phyloP scores from a whole-genome alignment of 2,888 invertebrate species.

The Tineola bisselliella region DNA sequence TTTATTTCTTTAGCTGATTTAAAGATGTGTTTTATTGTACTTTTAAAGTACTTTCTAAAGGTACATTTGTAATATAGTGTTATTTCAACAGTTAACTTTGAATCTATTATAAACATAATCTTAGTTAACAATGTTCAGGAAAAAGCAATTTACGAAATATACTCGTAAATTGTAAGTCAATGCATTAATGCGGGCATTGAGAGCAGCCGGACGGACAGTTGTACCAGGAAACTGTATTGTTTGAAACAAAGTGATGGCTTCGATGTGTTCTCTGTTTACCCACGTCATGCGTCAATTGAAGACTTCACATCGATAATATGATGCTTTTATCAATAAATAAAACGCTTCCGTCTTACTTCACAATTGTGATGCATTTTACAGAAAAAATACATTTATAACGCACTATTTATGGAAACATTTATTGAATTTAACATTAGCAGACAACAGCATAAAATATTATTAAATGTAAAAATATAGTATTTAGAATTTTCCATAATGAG shows the following conservation, averaged over 20 bases:
- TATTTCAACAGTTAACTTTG: background rate
- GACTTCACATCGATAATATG: background rate
- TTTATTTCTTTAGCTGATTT: too few relatives aligned
- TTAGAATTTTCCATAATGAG: too few relatives aligned
- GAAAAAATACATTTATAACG: too few relatives aligned
- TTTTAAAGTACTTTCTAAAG: background rate
- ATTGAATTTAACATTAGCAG: too few relatives aligned
- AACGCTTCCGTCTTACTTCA: background rate
- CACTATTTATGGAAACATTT: too few relatives aligned
- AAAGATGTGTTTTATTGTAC: too few relatives aligned
- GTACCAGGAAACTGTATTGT: constrained; percentile 1
- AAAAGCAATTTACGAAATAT: background rate
- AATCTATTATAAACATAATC: background rate
- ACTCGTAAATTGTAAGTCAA: background rate
- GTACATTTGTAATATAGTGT: background rate
- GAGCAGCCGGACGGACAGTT: background rate
- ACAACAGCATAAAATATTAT: too few relatives aligned
- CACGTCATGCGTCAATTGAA: background rate
- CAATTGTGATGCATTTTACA: background rate
- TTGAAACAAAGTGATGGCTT: background rate
- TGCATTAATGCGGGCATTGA: background rate
- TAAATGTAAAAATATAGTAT: too few relatives aligned
- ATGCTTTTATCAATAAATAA: background rate
- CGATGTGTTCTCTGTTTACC: background rate
- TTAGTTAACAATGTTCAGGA: background rate